phyloP scores from a whole-genome alignment of 2,797 vertebrate genomes.

The Enteromius radiatus region DNA sequence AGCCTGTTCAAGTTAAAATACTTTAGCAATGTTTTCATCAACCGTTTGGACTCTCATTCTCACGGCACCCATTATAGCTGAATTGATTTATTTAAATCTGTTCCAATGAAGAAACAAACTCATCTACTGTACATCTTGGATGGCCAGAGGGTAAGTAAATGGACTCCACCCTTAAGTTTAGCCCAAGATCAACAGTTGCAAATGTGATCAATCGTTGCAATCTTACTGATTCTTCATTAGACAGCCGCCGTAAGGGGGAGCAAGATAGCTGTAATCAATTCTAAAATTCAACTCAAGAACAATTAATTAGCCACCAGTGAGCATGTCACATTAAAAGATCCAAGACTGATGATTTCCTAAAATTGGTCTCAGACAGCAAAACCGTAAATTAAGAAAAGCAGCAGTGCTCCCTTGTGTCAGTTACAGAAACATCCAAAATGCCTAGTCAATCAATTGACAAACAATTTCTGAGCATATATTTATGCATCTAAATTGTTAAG shows the following conservation, averaged over 20 bases:
- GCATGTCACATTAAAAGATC: neutral
- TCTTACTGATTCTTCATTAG: neutral
- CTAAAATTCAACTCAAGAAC: neutral
- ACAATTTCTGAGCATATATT: neutral
- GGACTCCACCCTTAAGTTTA: neutral
- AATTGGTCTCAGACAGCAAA: neutral
- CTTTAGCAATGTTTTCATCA: neutral
- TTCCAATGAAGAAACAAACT: neutral
- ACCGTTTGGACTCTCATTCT: neutral
- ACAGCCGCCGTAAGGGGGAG: neutral
- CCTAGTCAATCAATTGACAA: neutral
- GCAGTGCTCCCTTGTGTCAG: conserved; percentile 15
- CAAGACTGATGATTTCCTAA: neutral
- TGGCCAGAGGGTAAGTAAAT: neutral
- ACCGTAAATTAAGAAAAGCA: neutral
- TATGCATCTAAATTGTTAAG: neutral
- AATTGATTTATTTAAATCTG: neutral
- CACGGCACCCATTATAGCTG: neutral
- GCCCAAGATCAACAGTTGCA: neutral
- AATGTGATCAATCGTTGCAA: neutral
- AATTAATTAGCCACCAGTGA: neutral
- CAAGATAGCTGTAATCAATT: neutral
- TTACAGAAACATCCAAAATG: neutral
- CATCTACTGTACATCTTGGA: neutral
- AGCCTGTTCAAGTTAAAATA: neutral